A percentile compares a stretch with the other conserved stretches of the same genome.
Evolutionary conservation across 2,797 vertebrate genomes (phyloP).

Genomic region (Mallotus villosus): DNA sequence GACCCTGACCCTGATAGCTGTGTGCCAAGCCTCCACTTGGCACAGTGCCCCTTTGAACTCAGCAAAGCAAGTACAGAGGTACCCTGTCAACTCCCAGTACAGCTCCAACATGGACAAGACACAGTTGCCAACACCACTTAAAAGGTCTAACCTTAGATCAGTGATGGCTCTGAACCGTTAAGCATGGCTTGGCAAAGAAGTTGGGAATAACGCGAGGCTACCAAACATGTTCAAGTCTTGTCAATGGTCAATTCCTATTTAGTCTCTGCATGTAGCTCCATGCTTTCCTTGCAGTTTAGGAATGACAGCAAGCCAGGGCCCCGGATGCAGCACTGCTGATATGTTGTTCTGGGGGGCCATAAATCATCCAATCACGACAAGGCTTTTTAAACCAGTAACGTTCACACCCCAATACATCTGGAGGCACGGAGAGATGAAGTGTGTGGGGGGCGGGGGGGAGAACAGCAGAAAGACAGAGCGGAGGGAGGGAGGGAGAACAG

Average conservation of each 20-base stretch:
- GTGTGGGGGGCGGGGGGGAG: not conserved
- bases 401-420: slow-evolving; percentile 10
- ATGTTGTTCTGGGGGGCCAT: slow-evolving; percentile 17
- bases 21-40: slow-evolving; percentile 11
- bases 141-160: not conserved
- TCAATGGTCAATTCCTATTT: not conserved
- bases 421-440: not conserved
- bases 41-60: slow-evolving; percentile 9
- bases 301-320: not conserved
- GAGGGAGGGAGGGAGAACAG: not conserved
- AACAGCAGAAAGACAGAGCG: not conserved
- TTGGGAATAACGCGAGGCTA: not conserved
- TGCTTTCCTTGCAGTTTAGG: not conserved
- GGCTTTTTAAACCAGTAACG: slow-evolving; percentile 20
- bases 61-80: slow-evolving; percentile 15
- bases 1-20: slow-evolving; percentile 8
- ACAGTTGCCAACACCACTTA: not conserved
- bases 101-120: not conserved
- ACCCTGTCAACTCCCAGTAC: slow-evolving; percentile 8
- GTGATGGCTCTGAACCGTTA: not conserved
- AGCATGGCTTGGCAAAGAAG: not conserved
- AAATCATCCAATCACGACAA: slow-evolving; percentile 26
- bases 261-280: not conserved
- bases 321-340: slow-evolving; percentile 20
- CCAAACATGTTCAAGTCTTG: not conserved